Base-by-base conservation (phyloP, 1,140 invertebrate species). In the Gryon sp. region DNA sequence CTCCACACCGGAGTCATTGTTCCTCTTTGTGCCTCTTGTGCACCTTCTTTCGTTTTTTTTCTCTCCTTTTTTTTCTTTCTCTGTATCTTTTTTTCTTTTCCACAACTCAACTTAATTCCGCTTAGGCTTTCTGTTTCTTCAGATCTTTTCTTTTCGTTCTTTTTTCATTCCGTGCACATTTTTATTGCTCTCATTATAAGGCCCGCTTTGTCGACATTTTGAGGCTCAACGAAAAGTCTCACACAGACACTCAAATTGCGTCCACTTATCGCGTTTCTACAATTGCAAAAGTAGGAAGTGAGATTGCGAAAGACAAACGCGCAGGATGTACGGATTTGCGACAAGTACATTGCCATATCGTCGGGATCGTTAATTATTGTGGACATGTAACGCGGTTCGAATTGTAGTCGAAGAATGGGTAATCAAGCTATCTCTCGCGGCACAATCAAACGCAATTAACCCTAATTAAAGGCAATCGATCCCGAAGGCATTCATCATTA, bases 401-500 rank as follows among this genome's bases (percentile, higher is more conserved):
- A 80, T 82, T 80, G 46, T 65, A 22, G 63, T 73, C 78, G 65
- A 78, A 80, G 76, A 79, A 73, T 69, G 63, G 30, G 36, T 69
- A 72, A 79, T 79, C 78, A 74, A 69, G 79, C 79, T 19, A 80
- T 82, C 62, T 70, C 66, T 50, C 26, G 30, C 24, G 68, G 66
- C 60, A 84, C 82, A 83, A 85, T 85, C 79, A 74, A 48, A 52
- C 14, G 74, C 81, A 84, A 85, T 84, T 83, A 84, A 82, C 78
- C 70, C 69, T 84, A 84, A 85, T 85, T 85, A 83, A 83, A 80
- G 70, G 41, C 57, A 75, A 66, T 75, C 75, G 46, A 63, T 69
- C 36, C 30, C 36, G 32, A 55, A 38, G 32, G 66, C 66, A 57
- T 77, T 72, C 36, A 69, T 73, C 68, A 73, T 62, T 43, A 43